Percentiles rank a stretch among this genome's conserved stretches.
Conservation (phyloP, 2,797 vertebrate genomes). For the Cuculus canorus region DNA sequence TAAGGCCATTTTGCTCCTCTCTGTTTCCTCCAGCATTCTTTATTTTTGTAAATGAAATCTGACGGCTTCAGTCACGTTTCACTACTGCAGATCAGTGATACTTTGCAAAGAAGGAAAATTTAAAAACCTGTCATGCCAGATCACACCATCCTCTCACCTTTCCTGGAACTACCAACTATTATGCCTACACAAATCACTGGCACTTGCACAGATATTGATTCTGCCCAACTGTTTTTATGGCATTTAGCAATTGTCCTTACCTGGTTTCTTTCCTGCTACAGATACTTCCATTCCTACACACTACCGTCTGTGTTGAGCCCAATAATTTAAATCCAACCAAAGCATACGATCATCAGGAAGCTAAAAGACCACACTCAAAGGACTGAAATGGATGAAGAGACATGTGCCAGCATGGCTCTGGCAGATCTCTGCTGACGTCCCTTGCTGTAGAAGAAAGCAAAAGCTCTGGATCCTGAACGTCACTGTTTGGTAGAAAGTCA, state of each 20-base stretch:
- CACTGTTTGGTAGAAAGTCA: not conserved
- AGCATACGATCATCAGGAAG: not conserved
- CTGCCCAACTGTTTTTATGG: not conserved
- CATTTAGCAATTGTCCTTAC: not conserved
- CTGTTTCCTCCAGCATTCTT: not conserved
- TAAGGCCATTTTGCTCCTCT: not conserved
- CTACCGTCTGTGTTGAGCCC: not conserved
- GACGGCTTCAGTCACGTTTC: not conserved
- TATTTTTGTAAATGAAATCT: not conserved
- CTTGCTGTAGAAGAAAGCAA: not conserved
- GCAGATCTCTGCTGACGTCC: not conserved
- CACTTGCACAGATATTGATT: not conserved
- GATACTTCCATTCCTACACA: not conserved
- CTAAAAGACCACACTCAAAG: not conserved
- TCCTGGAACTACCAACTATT: not conserved
- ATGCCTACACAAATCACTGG: not conserved
- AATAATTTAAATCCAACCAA: not conserved
- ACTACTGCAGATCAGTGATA: not conserved
- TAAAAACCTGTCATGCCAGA: not conserved
- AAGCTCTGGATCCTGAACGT: not conserved
- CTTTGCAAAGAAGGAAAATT: not conserved
- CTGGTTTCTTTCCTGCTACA: not conserved
- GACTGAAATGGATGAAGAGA: not conserved
- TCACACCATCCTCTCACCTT: accelerated
- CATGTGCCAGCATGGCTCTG: not conserved